A percentile compares a stretch with the other conserved stretches of the same genome.
phyloP scores from a whole-genome alignment of 2,797 vertebrate species.

The Psittacula derbiana region DNA sequence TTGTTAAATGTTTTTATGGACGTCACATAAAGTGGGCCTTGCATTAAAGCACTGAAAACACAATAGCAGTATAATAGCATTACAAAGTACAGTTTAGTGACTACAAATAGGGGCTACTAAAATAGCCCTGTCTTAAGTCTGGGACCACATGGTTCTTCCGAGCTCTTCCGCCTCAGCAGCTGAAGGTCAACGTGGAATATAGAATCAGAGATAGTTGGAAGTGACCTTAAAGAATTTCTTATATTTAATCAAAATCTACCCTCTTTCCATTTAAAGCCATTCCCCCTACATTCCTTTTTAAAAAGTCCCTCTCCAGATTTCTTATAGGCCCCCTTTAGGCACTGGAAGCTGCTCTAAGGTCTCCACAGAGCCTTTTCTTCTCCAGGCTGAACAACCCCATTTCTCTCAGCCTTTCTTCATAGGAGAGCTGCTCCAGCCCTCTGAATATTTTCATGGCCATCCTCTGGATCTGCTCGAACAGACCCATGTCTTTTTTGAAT shows the following conservation, averaged over 20 bases:
- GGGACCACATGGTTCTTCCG: background rate
- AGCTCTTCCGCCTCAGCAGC: background rate
- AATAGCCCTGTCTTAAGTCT: background rate
- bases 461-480: background rate
- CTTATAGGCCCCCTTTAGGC: background rate
- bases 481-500: background rate
- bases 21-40: background rate
- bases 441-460: background rate
- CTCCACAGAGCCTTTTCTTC: background rate
- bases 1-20: background rate
- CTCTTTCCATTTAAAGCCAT: background rate
- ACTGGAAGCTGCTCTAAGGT: background rate
- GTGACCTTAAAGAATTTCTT: background rate
- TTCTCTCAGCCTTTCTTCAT: background rate
- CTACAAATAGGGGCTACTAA: background rate
- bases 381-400: background rate
- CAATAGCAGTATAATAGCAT: background rate
- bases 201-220: background rate
- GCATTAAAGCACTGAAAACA: background rate
- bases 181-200: background rate
- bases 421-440: background rate
- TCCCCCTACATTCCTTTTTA: background rate
- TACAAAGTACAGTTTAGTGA: background rate
- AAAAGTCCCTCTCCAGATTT: background rate
- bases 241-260: background rate